Base-by-base conservation (phyloP, 2,113 vertebrate species). In the Elgaria multicarinata region DNA sequence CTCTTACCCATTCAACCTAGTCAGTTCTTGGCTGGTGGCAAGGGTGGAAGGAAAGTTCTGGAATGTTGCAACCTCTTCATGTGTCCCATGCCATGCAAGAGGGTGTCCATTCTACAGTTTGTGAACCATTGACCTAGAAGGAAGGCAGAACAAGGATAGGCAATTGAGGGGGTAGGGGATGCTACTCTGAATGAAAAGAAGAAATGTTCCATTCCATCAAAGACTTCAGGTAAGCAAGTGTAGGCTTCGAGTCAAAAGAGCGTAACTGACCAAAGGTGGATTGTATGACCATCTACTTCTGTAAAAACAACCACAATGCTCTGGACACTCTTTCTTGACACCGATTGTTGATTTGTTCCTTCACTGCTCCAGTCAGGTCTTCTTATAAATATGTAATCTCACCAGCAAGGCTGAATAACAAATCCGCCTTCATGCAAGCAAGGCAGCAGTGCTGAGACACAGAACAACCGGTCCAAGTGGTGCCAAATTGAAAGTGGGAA, bases 321-420 rank as follows among this genome's bases (percentile, higher is more conserved):
- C 53, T 64, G 14, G 36, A 42, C 77, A 53, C 75, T 44, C 31
- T 46, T n/a, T 77, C 26, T 24, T 36, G 33, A 7, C 39, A 13
- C 18, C 28, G 20, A 20, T 12, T 6, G 24, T 33, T 6, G 28
- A 77, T 64, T 46, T 28, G 33, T 28, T 36, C 31, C 71, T 89
- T 89, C n/a, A 86, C 67, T 86, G 87, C 72, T 93, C 79, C 13
- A 28, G 83, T 88, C 80, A 87, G 55, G 55, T 53, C 89, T 67
- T 95, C 50, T 91, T 92, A 62, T 53, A 92, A 92, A 92, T 76
- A 76, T 84, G 91, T 91, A 94, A 92, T 90, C 69, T 46, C n/a
- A 75, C 39, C 93, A 94, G 89, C 90, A 91, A 88, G 93, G 82
- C 39, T 66, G 94, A 84, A 90, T 77, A 36, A 53, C 42, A 87